A percentile compares a stretch with the other conserved stretches of the same genome.
Evolutionary conservation across 2,113 vertebrate genomes (phyloP).

Genomic region (Mustelus asterias): DNA sequence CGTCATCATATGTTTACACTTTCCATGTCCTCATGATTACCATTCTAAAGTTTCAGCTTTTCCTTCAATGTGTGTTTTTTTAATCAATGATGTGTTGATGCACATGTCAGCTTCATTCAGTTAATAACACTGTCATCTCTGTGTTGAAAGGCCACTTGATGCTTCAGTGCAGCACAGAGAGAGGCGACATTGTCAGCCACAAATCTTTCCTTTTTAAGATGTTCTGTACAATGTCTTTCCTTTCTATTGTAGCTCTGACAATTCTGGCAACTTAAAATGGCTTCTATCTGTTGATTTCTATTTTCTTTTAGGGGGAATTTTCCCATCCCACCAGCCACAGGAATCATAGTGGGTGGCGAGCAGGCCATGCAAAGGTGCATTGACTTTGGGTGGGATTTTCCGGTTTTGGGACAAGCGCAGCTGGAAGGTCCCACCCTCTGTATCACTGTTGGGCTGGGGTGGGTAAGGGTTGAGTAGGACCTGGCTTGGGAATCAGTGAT

Average conservation of each 20-base stretch:
- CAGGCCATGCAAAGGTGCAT: too few species aligned
- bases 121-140: not conserved
- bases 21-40: not conserved
- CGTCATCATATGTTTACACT: not conserved
- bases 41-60: not conserved
- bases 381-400: too few species aligned
- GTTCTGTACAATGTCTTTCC: not conserved
- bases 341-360: too few species aligned
- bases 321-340: too few species aligned
- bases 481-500: not conserved
- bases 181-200: not conserved
- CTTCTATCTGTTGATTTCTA: not conserved
- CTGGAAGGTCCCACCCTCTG: not conserved
- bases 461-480: not conserved
- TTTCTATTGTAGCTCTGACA: not conserved
- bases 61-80: not conserved
- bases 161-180: not conserved
- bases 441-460: not conserved
- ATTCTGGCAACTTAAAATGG: not conserved
- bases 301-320: too few species aligned
- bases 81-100: not conserved
- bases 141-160: not conserved
- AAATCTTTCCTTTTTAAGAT: not conserved
- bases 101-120: not conserved
- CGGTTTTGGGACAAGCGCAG: too few species aligned